Conservation (phyloP, 2,797 vertebrate species). For the Myotis vivesi region DNA sequence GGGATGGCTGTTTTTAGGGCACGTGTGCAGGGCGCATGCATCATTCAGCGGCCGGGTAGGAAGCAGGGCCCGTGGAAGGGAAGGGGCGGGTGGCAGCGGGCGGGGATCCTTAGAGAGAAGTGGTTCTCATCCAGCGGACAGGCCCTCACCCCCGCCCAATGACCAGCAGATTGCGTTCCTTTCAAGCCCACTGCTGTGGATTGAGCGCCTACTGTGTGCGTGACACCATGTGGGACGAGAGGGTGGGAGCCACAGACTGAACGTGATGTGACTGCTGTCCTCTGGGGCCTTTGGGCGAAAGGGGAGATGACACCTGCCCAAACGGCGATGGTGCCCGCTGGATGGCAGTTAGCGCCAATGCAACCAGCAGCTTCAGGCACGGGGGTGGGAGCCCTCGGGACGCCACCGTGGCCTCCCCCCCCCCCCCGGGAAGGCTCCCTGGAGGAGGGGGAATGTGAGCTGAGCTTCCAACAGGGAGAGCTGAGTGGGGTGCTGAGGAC, state of each 20-base stretch:
- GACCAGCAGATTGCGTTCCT: neutral
- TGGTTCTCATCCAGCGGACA: neutral
- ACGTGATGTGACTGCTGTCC: neutral
- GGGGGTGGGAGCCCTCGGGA: neutral
- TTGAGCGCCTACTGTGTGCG: neutral
- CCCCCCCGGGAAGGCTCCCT: neutral
- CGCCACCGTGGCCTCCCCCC: fast-evolving
- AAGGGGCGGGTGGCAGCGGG: neutral
- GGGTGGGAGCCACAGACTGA: neutral
- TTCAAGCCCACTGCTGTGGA: neutral
- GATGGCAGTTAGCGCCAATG: fast-evolving
- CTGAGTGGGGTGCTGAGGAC: neutral
- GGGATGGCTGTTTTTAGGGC: neutral
- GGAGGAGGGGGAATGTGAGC: neutral
- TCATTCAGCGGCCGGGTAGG: neutral
- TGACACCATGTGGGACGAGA: neutral
- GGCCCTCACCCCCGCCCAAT: neutral
- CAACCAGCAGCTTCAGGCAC: neutral
- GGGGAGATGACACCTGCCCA: neutral
- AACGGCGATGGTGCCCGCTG: fast-evolving
- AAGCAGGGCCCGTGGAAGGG: neutral
- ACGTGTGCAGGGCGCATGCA: fast-evolving
- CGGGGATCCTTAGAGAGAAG: neutral
- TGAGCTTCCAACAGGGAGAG: neutral
- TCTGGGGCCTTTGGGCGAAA: neutral